These are phyloP conservation scores for Phenganax marumi DNA, from an alignment of 92 coral and sea anemone genomes.

Conservation along the genomic window DNA sequence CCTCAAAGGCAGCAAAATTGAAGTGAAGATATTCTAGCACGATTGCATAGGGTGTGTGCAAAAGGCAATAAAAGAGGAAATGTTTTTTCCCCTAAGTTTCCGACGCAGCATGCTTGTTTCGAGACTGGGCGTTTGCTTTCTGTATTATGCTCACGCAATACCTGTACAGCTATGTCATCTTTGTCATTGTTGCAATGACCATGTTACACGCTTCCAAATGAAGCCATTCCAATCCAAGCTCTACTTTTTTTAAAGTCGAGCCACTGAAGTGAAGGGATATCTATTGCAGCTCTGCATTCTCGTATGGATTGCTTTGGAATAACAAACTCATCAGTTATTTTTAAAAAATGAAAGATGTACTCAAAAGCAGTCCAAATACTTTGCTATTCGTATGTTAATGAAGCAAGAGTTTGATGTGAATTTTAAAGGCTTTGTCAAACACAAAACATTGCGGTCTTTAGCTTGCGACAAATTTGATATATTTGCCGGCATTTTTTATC, in stretches of 20 bases:
- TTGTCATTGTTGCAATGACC: neutral
- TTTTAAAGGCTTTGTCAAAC: neutral
- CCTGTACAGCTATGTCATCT: neutral
- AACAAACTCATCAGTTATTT: neutral
- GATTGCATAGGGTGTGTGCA: neutral
- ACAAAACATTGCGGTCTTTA: neutral
- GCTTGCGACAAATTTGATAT: neutral
- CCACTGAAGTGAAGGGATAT: neutral
- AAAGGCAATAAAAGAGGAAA: neutral
- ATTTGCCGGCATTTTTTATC: neutral
- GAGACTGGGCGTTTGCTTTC: neutral
- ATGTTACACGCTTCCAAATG: neutral
- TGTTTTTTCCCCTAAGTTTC: neutral
- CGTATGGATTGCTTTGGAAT: neutral
- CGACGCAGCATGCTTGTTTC: neutral
- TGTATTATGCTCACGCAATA: neutral
- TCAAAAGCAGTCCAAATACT: neutral
- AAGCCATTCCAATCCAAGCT: neutral
- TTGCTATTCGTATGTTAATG: neutral
- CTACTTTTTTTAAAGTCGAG: neutral
- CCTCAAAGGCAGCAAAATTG: neutral
- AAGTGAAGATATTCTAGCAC: neutral
- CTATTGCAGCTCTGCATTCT: neutral
- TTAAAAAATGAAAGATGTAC: neutral
- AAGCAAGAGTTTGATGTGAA: neutral